Percentiles rank a stretch among this genome's conserved stretches.
Evolutionary conservation across 2,797 vertebrate genomes (phyloP).

Genomic region (Arrhamphus sclerolepis): DNA sequence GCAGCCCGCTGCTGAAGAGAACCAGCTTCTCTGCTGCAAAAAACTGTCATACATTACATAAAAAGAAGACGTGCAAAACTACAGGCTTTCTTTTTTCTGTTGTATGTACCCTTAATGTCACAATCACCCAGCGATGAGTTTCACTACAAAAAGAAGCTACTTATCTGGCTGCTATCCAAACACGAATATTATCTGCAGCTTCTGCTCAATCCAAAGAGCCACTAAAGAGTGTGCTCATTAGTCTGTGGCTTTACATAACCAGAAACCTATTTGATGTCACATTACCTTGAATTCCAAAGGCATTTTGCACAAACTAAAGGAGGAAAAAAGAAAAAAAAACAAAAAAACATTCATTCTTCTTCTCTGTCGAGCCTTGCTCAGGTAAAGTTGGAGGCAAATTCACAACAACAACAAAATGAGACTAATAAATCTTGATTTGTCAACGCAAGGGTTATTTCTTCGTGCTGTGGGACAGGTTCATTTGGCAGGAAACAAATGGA

Average conservation of each 20-base stretch:
- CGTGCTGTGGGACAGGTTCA: slow-evolving; percentile 53
- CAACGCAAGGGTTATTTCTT: slow-evolving; percentile 57
- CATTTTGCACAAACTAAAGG: slow-evolving; percentile 15
- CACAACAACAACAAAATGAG: slow-evolving; percentile 48
- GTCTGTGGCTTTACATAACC: slow-evolving; percentile 38
- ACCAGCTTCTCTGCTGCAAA: slow-evolving; percentile 24
- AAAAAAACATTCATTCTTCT: slow-evolving; percentile 23
- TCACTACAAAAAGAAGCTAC: slow-evolving; percentile 35
- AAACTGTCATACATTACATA: slow-evolving; percentile 34
- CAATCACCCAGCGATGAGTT: slow-evolving; percentile 18
- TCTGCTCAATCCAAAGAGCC: slow-evolving; percentile 62
- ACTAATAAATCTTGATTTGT: slow-evolving; percentile 76
- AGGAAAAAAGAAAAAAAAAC: background rate
- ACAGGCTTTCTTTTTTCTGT: slow-evolving; percentile 15
- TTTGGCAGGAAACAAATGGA: slow-evolving; percentile 66
- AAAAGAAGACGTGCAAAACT: slow-evolving; percentile 9
- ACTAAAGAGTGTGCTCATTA: slow-evolving; percentile 44
- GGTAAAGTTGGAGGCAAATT: slow-evolving; percentile 37
- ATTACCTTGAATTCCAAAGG: slow-evolving; percentile 41
- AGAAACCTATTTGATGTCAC: slow-evolving; percentile 56
- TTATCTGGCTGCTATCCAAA: slow-evolving; percentile 52
- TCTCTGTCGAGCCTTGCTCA: slow-evolving; percentile 24
- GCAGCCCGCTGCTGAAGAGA: background rate
- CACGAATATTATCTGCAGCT: slow-evolving; percentile 55
- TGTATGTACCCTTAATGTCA: slow-evolving; percentile 19